Base-by-base conservation (phyloP, 1,140 invertebrate species). In the Drosophila subobscura region DNA sequence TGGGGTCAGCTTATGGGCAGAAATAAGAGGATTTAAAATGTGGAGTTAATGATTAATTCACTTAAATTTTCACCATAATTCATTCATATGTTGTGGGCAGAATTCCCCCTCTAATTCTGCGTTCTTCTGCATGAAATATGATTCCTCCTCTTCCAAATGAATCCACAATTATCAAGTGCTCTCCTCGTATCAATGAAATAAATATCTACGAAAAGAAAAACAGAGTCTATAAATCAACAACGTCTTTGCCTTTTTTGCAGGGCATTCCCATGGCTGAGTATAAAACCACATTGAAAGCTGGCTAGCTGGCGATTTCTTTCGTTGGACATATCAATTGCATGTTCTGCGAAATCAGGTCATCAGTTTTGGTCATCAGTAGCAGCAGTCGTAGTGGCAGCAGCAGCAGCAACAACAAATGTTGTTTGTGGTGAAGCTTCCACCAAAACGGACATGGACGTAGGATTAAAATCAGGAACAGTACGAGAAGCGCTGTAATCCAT, bases 251-350 rank as follows among this genome's bases (percentile, higher is more conserved):
- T 25, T 29, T 25, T 29, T 22, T 49, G 41, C 12, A 59, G 60
- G 78, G 78, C 47, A 77, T 75, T 53, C 53, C 45, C 20, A 42
- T 12, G 33, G 22, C 45, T 54, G 56, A 47, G 37, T 29, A 20
- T 20, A 20, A 56, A 51, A 65, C 51, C 37, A 37, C 49, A 53
- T 58, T 57, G 23, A 58, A 56, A 58, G 49, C 56, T 59, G 33
- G 33, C 33, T 52, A 58, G 49, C 56, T 59, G 33, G 33, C 33
- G 72, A 70, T 76, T 83, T 72, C 75, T 50, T 46, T 75, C 49
- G 66, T 68, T 68, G 59, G 71, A 88, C 78, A 88, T 86, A 89
- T 88, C 83, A 86, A 88, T 81, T 88, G 79, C 81, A 71, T 83
- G 74, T 78, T 72, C 77, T 46, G 60, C 50, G 51, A 64, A 86